Evolutionary conservation across 2,888 invertebrate genomes (phyloP).

Genomic region (Epinotia bilunana): DNA sequence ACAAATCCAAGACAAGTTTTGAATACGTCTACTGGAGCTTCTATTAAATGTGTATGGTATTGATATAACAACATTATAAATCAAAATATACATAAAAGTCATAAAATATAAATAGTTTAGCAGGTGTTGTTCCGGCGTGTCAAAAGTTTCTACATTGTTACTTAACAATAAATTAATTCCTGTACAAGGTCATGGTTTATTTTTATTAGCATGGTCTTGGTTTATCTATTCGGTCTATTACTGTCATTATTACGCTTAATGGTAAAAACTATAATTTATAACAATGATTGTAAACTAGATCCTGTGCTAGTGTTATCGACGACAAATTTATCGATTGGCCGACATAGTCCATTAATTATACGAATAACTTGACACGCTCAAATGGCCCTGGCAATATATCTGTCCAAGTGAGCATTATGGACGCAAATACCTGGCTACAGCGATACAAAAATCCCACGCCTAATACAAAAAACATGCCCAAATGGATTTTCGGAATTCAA

Average conservation of each 20-base stretch:
- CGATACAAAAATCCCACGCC: conserved; percentile 24
- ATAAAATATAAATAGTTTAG: neutral
- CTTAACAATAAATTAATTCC: conserved; percentile 16
- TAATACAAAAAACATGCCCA: conserved; percentile 11
- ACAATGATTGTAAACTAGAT: conserved; percentile 1
- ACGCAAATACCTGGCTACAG: neutral
- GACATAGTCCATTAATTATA: conserved; percentile 21
- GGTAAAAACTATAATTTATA: conserved; percentile 21
- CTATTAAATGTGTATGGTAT: neutral
- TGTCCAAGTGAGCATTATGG: conserved; percentile 11
- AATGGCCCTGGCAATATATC: conserved; percentile 7
- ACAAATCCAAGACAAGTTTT: conserved; percentile 18
- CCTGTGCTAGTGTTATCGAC: conserved; percentile 9
- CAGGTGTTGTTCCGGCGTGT: conserved; percentile 21
- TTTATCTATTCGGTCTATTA: neutral
- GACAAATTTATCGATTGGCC: conserved; percentile 4
- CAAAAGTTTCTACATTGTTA: conserved; percentile 18
- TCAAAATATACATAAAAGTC: neutral
- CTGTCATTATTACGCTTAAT: conserved; percentile 10
- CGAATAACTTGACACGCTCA: conserved; percentile 2
- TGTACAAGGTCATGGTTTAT: conserved; percentile 18
- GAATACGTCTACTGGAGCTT: neutral
- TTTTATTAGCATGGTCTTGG: too few species aligned
- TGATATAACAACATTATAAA: neutral
- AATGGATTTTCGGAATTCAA: conserved; percentile 21